These are phyloP conservation scores for Leucoraja erinaceus DNA, from an alignment of 2,113 vertebrate genomes.

Conservation along the genomic window DNA sequence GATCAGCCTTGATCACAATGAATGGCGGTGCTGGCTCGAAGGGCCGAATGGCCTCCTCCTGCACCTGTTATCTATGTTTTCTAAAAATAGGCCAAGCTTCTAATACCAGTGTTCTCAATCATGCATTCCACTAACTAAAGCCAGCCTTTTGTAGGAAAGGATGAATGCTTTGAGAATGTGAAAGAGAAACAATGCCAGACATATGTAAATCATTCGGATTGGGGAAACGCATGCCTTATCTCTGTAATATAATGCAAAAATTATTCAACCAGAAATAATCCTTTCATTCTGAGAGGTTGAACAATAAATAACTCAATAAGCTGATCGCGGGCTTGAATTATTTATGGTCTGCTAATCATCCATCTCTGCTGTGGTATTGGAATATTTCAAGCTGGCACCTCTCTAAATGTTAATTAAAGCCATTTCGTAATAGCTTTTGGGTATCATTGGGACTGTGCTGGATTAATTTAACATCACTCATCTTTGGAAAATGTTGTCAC, in stretches of 20 bases:
- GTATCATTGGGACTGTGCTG: conserved; percentile 4
- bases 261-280: conserved; percentile 18
- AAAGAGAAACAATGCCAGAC: neutral
- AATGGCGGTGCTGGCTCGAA: too few relatives aligned
- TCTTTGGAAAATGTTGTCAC: conserved; percentile 32
- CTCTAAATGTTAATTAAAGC: conserved; percentile 38
- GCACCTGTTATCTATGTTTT: too few relatives aligned
- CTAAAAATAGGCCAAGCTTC: neutral
- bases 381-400: conserved; percentile 19
- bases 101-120: neutral
- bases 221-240: neutral
- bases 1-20: too few relatives aligned
- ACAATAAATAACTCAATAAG: conserved; percentile 32
- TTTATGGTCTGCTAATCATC: conserved; percentile 31
- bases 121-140: neutral
- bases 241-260: conserved; percentile 15
- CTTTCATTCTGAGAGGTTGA: conserved; percentile 7
- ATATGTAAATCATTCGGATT: neutral
- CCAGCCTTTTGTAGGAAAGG: neutral
- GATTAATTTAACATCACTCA: conserved; percentile 35
- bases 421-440: conserved; percentile 31
- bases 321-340: conserved; percentile 32
- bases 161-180: neutral
- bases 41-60: too few relatives aligned
- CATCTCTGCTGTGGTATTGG: conserved; percentile 20